These are phyloP conservation scores for Meteorus cinctellus DNA, from an alignment of 2,888 invertebrate species.

Conservation along the genomic window DNA sequence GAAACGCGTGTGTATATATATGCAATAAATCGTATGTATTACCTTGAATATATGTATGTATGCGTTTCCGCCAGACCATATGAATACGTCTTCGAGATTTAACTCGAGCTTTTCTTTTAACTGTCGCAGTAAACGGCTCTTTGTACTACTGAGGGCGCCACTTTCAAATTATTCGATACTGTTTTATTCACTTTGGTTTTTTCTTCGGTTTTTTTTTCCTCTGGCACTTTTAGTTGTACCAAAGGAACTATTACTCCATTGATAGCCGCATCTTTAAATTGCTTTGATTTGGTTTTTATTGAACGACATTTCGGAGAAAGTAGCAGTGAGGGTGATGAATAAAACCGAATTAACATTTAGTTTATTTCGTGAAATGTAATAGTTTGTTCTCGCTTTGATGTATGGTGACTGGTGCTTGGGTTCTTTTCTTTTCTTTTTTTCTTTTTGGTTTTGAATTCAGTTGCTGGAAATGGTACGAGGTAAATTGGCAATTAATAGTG, in stretches of 20 bases:
- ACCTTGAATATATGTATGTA: conserved; percentile 26
- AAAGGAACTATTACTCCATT: neutral
- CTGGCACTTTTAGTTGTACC: neutral
- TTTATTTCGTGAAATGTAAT: neutral
- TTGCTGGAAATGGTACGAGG: neutral
- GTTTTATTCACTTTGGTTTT: neutral
- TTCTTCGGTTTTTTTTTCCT: neutral
- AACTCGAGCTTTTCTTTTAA: conserved; percentile 53
- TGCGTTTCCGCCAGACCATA: conserved; percentile 22
- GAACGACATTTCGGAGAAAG: neutral
- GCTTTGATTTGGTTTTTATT: conserved; percentile 1
- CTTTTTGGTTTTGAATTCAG: neutral
- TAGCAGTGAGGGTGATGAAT: neutral
- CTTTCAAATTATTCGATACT: conserved; percentile 17
- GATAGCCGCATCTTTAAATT: neutral
- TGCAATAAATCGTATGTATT: conserved; percentile 11
- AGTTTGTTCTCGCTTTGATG: neutral
- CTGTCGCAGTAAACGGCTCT: conserved; percentile 56
- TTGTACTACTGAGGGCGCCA: conserved; percentile 51
- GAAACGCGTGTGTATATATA: neutral
- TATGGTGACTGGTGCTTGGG: neutral
- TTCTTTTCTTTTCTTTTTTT: neutral
- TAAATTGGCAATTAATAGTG: conserved; percentile 20
- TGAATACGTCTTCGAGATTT: conserved; percentile 49
- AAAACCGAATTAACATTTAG: neutral